Conservation (phyloP, 2,888 invertebrate genomes). For the Nymphalis urticae region DNA sequence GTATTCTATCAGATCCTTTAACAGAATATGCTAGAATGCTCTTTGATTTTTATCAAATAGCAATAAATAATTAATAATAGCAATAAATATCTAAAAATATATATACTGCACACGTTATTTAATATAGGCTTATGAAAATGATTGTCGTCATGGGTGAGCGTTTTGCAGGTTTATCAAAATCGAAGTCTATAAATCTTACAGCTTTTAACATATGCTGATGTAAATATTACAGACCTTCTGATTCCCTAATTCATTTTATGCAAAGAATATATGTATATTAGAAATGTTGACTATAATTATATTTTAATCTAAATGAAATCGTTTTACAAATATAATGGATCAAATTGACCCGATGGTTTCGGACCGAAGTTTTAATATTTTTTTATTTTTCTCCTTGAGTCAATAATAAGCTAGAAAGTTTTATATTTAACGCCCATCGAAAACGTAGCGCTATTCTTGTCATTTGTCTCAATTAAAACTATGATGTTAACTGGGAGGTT, state of each 20-base stretch:
- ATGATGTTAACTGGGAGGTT: background rate
- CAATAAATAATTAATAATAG: too few species aligned
- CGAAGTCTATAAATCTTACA: background rate
- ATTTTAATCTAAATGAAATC: too few species aligned
- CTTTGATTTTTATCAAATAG: background rate
- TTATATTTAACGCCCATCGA: background rate
- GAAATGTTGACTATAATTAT: too few species aligned
- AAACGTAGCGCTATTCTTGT: conserved; percentile 1
- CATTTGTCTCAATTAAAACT: conserved; percentile 1
- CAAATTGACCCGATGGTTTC: too few species aligned
- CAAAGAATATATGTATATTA: too few species aligned
- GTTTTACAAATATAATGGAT: too few species aligned
- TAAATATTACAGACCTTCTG: too few species aligned
- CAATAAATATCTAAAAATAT: too few species aligned
- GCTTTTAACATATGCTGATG: too few species aligned
- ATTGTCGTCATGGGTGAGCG: background rate
- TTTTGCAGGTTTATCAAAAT: conserved; percentile 4
- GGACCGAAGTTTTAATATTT: background rate
- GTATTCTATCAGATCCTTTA: background rate
- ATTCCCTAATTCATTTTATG: too few species aligned
- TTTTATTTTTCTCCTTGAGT: background rate
- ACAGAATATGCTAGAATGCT: background rate
- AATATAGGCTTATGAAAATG: background rate
- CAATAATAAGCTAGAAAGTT: background rate
- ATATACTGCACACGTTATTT: too few species aligned